Base-by-base conservation (phyloP, 2,888 invertebrate genomes). In the Drosophila rubida region DNA sequence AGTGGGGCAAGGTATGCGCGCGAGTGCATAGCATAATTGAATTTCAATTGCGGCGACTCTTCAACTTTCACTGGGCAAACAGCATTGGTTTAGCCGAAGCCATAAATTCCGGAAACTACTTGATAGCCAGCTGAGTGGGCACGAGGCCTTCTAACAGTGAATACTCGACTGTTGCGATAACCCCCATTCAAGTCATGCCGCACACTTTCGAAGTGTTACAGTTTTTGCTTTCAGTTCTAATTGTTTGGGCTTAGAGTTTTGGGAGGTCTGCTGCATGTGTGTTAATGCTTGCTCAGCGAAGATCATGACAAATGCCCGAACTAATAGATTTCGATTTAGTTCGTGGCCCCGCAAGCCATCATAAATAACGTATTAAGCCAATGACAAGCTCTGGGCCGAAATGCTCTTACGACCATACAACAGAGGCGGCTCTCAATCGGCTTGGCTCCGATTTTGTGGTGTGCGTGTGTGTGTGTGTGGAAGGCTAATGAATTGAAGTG, bases 401-500 rank as follows among this genome's bases (percentile, higher is more conserved):
- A 69, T 68, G 58, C 59, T 55, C 69, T 63, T 75, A 62, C 63
- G 55, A 6, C 57, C 69, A 74, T 67, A 74, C 62, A 68, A 74
- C 57, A 53, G 55, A 54, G 59, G 46, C 22, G 49, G 62, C 44
- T 41, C 30, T 45, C 27, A 64, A 65, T 30, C 48, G 35, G 23
- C 45, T 32, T 41, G 30, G 46, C 51, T 44, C 39, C 30, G 46
- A 35, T 51, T 71, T 49, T 19, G 35, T 16, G 42, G 48, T 59
- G 42, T 11, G 13, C n/a, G 39, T 42, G 25, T 22, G 46, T 16
- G 32, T 25, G 32, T 41, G 45, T 61, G 61, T 23, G 46, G 32
- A 50, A 32, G 64, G 75, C 79, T 78, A 75, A 75, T 79, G 75
- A 75, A 75, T 63, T 76, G 75, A 69, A 75, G 57, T 69, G 58